These are phyloP conservation scores for Merluccius polli DNA, from an alignment of 2,797 vertebrate genomes.

Conservation along the genomic window DNA sequence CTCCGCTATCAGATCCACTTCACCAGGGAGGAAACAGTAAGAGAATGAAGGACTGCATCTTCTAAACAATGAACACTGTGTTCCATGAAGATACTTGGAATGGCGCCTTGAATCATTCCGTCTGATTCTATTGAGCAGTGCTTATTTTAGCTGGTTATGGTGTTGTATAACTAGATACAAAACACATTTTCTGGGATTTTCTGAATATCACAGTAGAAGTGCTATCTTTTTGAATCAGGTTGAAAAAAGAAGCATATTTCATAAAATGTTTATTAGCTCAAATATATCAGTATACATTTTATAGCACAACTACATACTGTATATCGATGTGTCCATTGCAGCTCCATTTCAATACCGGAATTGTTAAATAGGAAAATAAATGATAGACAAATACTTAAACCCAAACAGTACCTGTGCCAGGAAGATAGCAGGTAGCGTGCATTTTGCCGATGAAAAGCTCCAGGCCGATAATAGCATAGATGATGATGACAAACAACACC, in stretches of 20 bases:
- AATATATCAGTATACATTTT: neutral
- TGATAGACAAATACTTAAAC: neutral
- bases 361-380: neutral
- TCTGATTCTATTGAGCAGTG: neutral
- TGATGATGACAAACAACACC: conserved; percentile 99
- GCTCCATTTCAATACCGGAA: too few species aligned
- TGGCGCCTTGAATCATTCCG: neutral
- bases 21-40: neutral
- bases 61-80: neutral
- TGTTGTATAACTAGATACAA: neutral
- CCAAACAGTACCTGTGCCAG: conserved; percentile 80
- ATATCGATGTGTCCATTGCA: neutral
- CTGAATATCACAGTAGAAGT: too few species aligned
- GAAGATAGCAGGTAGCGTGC: conserved; percentile 92
- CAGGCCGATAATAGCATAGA: conserved; percentile 99
- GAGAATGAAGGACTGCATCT: neutral
- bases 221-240: too few species aligned
- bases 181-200: neutral
- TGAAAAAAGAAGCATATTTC: neutral
- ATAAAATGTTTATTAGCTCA: neutral
- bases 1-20: conserved; percentile 80
- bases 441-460: conserved; percentile 99
- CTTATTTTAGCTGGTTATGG: neutral
- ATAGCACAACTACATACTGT: neutral
- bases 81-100: neutral